Evolutionary conservation across 2,888 invertebrate genomes (phyloP).

Genomic region (Physocephala rufipes): DNA sequence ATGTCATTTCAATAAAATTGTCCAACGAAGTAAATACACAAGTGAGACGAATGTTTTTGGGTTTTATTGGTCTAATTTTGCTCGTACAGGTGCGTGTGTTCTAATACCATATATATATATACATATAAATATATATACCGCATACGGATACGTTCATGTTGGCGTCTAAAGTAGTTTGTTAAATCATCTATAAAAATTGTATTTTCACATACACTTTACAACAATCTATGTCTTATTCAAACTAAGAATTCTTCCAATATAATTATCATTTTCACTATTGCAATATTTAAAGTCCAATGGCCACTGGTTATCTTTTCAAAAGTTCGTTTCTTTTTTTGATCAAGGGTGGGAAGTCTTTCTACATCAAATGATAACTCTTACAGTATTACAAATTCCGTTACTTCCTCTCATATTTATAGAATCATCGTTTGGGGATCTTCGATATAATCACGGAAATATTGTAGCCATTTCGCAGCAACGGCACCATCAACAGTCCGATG

Average conservation of each 20-base stretch:
- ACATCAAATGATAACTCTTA: not conserved
- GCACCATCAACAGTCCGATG: conserved; percentile 98
- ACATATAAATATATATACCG: conserved; percentile 34
- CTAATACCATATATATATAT: no score
- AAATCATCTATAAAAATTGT: not conserved
- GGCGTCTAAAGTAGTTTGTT: no score
- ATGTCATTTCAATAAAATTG: conserved; percentile 24
- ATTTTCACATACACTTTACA: not conserved
- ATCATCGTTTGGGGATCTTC: conserved; percentile 96
- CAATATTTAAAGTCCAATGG: conserved; percentile 12
- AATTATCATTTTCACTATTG: not conserved
- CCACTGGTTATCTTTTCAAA: no score
- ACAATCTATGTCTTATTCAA: not conserved
- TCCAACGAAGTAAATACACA: conserved; percentile 26
- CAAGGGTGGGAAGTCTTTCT: conserved; percentile 8
- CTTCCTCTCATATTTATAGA: conserved; percentile 71
- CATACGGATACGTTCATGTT: no score
- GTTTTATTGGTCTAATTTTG: conserved; percentile 19
- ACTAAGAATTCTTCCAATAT: not conserved
- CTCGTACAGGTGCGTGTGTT: no score
- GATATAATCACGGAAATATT: conserved; percentile 85
- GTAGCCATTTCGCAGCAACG: conserved; percentile 95
- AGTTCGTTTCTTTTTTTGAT: no score
- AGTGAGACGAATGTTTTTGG: conserved; percentile 31
- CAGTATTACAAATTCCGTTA: no score